Conservation (phyloP, 2,888 invertebrate genomes). For the Lepeophtheirus nordmannii region DNA sequence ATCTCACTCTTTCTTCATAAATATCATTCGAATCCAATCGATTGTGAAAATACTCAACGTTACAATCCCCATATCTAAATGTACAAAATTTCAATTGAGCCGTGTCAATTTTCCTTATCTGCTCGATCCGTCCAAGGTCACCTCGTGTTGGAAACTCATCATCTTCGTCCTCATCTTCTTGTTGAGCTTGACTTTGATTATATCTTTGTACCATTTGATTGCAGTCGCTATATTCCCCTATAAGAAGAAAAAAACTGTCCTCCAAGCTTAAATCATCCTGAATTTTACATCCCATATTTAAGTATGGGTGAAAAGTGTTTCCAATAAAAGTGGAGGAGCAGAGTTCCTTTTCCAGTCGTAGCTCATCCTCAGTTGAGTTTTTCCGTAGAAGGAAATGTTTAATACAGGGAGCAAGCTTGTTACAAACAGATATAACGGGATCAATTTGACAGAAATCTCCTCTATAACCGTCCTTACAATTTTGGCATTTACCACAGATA, state of each 20-base stretch:
- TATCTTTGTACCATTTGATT: neutral
- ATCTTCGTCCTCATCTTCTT: neutral
- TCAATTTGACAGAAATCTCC: slow-evolving; percentile 14
- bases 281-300: neutral
- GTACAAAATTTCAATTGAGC: neutral
- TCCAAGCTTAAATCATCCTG: neutral
- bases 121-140: neutral
- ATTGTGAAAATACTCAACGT: neutral
- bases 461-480: slow-evolving; percentile 6
- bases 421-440: slow-evolving; percentile 1
- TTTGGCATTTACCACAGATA: slow-evolving; percentile 12
- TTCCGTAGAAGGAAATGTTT: neutral
- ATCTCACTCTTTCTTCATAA: neutral
- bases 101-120: neutral
- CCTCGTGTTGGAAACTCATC: neutral
- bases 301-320: neutral
- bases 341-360: neutral
- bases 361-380: neutral
- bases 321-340: neutral
- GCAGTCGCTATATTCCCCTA: neutral
- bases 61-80: neutral
- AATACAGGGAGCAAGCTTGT: slow-evolving; percentile 2
- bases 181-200: neutral
- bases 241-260: neutral
- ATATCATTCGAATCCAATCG: slow-evolving; percentile 2